Evolutionary conservation across 2,888 invertebrate species (phyloP), one percentile per base, ranked within the genome.

Genomic region (Ophraella communa): DNA sequence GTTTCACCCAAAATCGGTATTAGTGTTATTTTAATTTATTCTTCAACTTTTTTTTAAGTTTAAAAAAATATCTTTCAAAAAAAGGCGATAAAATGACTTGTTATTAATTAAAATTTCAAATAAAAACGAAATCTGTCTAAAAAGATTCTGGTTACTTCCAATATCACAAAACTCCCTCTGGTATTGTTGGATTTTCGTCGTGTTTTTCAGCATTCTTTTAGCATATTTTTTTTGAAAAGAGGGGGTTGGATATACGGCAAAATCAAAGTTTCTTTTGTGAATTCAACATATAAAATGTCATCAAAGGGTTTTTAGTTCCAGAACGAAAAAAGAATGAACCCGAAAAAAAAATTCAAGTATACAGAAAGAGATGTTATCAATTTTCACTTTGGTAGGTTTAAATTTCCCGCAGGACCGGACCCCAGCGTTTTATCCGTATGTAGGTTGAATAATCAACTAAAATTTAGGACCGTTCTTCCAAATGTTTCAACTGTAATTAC

Each of bases 251-350:
- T 71, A 70, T 69, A 71, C 70, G 69, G 70, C 70, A 65, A 70
- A 72, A 72, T 72, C 72, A 71, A 72, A 70, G 72, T 69, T 68
- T 67, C 71, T 64, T 70, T 72, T 68, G 66, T 52, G 44, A 11
- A 63, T 63, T 63, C 33, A 24, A 11, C 23, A 42, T 35, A 57
- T 21, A 63, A 66, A 71, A 69, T 64, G 65, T 66, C 66, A 69
- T 71, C 71, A 71, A 71, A 71, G 69, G 55, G 60, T 14, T 52
- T 59, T 59, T 51, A 60, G 60, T 44, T 59, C 21, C 20, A 35
- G 39, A 59, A 39, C 59, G 51, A 51, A 59, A 52, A 14, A 51
- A 60, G 60, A 52, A 30, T 52, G 21, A 42, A 44, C 60, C 27
- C 44, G 20, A 5, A 27, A 59, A 58, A 58, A 62, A 42, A 8